Conservation (phyloP, 2,797 vertebrate genomes). For the Oreochromis mossambicus region DNA sequence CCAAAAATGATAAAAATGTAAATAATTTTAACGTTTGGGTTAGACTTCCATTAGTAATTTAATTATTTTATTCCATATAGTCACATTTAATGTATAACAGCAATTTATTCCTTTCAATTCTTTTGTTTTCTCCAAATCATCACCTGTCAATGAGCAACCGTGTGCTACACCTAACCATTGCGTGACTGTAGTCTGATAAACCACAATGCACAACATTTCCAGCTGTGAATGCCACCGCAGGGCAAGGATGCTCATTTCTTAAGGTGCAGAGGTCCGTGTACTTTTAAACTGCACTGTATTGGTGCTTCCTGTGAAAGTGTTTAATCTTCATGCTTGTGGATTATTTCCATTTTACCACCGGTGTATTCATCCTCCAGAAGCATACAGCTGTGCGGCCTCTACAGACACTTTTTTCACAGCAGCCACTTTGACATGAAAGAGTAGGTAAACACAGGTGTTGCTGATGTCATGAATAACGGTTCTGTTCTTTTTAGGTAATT, state of each 20-base stretch:
- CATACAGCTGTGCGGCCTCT: background rate
- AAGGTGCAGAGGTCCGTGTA: background rate
- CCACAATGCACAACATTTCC: background rate
- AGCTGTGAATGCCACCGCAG: background rate
- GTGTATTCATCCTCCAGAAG: background rate
- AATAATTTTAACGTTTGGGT: background rate
- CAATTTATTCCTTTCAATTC: background rate
- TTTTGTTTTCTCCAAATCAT: background rate
- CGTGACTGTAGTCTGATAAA: background rate
- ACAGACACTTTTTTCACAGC: background rate
- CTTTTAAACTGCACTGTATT: background rate
- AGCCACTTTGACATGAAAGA: background rate
- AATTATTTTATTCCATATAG: background rate
- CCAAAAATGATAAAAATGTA: background rate
- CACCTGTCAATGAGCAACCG: background rate
- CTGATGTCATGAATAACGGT: too few species aligned
- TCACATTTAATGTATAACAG: background rate
- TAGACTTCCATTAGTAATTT: background rate
- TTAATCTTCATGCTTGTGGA: background rate
- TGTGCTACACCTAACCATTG: background rate
- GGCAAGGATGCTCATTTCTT: background rate
- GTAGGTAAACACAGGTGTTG: background rate
- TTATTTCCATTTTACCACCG: background rate
- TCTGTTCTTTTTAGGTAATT: too few species aligned
- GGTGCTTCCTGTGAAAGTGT: background rate